A percentile compares a stretch with the other conserved stretches of the same genome.
Evolutionary conservation across 2,797 vertebrate species (phyloP).

Genomic region (Loriculus beryllinus): DNA sequence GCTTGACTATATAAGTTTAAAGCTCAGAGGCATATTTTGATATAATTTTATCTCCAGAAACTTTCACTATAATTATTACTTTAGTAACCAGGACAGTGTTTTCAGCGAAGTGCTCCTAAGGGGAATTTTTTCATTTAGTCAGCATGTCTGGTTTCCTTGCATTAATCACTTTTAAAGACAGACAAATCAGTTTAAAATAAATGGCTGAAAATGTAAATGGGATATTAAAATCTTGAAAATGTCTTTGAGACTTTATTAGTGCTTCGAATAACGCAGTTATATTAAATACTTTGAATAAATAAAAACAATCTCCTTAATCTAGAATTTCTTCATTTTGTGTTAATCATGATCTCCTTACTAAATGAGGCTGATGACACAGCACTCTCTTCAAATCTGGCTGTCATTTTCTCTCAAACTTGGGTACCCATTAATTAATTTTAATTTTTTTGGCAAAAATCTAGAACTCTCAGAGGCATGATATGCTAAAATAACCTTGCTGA

Average conservation of each 20-base stretch:
- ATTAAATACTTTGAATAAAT: not conserved
- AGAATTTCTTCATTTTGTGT: not conserved
- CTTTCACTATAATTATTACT: constrained; percentile 32
- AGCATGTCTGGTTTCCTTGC: constrained; percentile 9
- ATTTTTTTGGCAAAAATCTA: not conserved
- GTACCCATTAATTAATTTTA: constrained; percentile 14
- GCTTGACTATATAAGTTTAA: constrained; percentile 34
- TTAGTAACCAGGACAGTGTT: constrained; percentile 32
- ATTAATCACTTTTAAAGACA: constrained; percentile 64
- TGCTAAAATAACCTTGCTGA: not conserved
- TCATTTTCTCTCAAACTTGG: not conserved
- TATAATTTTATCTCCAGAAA: constrained; percentile 48
- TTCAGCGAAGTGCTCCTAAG: constrained; percentile 38
- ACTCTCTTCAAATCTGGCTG: not conserved
- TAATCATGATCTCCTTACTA: not conserved
- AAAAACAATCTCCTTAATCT: not conserved
- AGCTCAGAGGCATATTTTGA: constrained; percentile 35
- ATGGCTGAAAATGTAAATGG: constrained; percentile 8
- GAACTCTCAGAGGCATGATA: not conserved
- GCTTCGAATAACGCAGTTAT: not conserved
- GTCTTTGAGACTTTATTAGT: not conserved
- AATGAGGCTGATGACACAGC: not conserved
- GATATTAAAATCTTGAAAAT: constrained; percentile 23
- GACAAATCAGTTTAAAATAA: constrained; percentile 43
- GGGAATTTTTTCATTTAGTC: constrained; percentile 3